Percentiles rank a stretch among this genome's conserved stretches.
phyloP scores from a whole-genome alignment of 1,140 invertebrate species.

The Trachymyrmex septentrionalis region DNA sequence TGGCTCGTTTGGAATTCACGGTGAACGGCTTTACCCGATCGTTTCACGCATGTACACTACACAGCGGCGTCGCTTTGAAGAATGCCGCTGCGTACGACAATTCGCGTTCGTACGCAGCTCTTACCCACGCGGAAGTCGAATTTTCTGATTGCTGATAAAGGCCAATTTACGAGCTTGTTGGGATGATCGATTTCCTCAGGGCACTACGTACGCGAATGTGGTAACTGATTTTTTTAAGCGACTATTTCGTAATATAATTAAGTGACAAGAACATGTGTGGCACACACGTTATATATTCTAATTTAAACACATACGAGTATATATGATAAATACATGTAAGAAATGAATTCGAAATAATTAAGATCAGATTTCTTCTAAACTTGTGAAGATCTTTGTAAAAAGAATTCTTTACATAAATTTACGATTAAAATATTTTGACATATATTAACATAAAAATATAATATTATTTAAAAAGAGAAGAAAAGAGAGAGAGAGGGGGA shows the following conservation, averaged over 20 bases:
- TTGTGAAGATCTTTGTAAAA: neutral
- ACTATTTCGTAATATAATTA: neutral
- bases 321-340: too few relatives aligned
- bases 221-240: neutral
- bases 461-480: neutral
- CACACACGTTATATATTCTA: neutral
- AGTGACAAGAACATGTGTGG: neutral
- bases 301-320: neutral
- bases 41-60: conserved; percentile 41
- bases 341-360: neutral
- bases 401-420: neutral
- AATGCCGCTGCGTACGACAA: conserved; percentile 57
- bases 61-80: conserved; percentile 67
- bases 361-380: neutral
- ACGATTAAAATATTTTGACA: neutral
- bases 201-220: neutral
- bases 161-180: conserved; percentile 40
- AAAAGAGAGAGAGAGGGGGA: too few relatives aligned
- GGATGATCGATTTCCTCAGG: neutral
- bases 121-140: conserved; percentile 48
- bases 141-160: conserved; percentile 60
- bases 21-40: conserved; percentile 27
- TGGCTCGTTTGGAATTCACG: conserved; percentile 47
- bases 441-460: neutral
- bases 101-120: conserved; percentile 8